phyloP scores from a whole-genome alignment of 1,140 invertebrate genomes.

The Carposina sasakii region DNA sequence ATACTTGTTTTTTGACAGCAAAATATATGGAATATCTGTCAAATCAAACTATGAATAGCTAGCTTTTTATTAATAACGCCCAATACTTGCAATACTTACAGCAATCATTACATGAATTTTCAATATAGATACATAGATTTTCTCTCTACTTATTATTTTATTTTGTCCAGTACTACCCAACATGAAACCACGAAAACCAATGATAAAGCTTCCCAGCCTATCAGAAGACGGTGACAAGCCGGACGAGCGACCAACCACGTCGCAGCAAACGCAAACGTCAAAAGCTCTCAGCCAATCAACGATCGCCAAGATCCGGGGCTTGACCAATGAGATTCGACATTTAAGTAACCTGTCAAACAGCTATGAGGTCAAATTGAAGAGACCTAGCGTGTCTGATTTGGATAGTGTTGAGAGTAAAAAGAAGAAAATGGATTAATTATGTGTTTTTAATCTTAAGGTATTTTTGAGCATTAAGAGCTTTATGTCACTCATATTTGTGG shows the following conservation, averaged over 20 bases:
- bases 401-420: conserved; percentile 35
- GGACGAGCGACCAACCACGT: conserved; percentile 23
- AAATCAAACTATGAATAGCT: no score
- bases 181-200: conserved; percentile 52
- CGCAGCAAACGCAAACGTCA: conserved; percentile 11
- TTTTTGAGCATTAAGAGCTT: no score
- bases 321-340: conserved; percentile 44
- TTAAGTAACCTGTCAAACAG: conserved; percentile 35
- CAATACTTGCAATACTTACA: no score
- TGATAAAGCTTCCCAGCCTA: conserved; percentile 52
- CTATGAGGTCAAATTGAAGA: conserved; percentile 34
- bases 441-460: no score
- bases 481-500: no score
- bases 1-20: no score
- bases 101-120: no score
- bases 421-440: conserved; percentile 36
- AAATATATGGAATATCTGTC: no score
- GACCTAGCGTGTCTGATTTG: conserved; percentile 12
- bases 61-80: no score
- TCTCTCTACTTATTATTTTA: conserved; percentile 6
- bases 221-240: conserved; percentile 43
- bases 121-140: neutral
- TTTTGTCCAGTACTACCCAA: conserved; percentile 49
- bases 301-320: conserved; percentile 44
- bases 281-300: conserved; percentile 25